Evolutionary conservation across 2,797 vertebrate species (phyloP).

Genomic region (Gobio occitaniae): DNA sequence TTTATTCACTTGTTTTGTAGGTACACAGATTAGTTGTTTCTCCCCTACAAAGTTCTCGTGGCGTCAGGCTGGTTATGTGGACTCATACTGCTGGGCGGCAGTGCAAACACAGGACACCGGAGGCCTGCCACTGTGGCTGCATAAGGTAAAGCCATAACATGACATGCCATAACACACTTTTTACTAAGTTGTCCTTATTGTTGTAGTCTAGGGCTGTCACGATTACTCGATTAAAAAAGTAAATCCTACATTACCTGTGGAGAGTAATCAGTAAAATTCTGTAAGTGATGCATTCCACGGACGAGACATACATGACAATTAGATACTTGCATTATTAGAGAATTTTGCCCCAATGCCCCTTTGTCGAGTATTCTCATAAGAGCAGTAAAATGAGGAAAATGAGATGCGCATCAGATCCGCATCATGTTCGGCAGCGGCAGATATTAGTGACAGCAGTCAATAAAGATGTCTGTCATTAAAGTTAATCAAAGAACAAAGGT

Average conservation of each 20-base stretch:
- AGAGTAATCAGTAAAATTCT: background rate
- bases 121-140: constrained; percentile 87
- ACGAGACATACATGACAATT: background rate
- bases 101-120: constrained; percentile 83
- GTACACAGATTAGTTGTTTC: constrained; percentile 95
- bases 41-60: constrained; percentile 91
- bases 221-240: background rate
- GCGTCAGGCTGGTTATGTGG: constrained; percentile 90
- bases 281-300: background rate
- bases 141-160: constrained; percentile 82
- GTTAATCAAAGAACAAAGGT: too few species aligned
- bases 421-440: too few species aligned
- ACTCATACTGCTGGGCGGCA: constrained; percentile 92
- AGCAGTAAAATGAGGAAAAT: too few species aligned
- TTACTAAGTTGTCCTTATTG: background rate
- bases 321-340: background rate
- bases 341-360: too few species aligned
- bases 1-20: constrained; percentile 68
- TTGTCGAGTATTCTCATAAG: too few species aligned
- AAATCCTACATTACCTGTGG: background rate
- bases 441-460: too few species aligned
- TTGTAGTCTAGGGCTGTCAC: background rate
- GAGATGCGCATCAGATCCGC: too few species aligned
- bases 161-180: too few species aligned
- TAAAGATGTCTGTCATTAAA: too few species aligned